Conservation (phyloP, 2,888 invertebrate genomes). For the Omphaloscelis lunosa region DNA sequence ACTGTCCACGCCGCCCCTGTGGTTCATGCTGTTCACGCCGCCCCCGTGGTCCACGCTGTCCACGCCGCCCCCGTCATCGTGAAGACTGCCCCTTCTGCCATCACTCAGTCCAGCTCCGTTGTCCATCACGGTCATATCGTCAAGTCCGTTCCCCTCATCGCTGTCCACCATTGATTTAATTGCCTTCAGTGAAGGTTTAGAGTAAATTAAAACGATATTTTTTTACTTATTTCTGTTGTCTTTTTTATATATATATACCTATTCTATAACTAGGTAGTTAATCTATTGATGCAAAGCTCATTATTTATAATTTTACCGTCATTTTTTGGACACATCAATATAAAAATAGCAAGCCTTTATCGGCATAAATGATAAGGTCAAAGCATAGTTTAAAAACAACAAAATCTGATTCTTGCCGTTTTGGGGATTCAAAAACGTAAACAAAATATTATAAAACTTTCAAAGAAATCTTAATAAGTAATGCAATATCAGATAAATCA, state of each 20-base stretch:
- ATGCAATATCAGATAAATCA: slow-evolving; percentile 2
- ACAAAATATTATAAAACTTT: slow-evolving; percentile 6
- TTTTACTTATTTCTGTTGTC: slow-evolving; percentile 37
- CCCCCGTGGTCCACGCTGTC: slow-evolving; percentile 69
- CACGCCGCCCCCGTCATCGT: slow-evolving; percentile 81
- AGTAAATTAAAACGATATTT: slow-evolving; percentile 55
- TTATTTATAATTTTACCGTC: neutral
- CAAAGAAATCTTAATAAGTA: neutral
- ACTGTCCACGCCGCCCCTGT: slow-evolving; percentile 76
- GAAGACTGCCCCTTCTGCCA: slow-evolving; percentile 83
- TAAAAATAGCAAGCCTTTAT: neutral
- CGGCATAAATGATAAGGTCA: neutral
- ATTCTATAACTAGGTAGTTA: neutral
- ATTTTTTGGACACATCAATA: neutral
- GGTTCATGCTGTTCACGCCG: slow-evolving; percentile 77
- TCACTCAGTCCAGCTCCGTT: slow-evolving; percentile 85
- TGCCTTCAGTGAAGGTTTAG: slow-evolving; percentile 53
- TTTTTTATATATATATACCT: slow-evolving; percentile 14
- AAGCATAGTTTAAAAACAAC: neutral
- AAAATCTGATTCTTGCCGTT: neutral
- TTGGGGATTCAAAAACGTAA: neutral
- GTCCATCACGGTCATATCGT: slow-evolving; percentile 83
- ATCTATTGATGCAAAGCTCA: neutral
- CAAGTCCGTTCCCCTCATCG: slow-evolving; percentile 79
- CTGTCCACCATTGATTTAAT: slow-evolving; percentile 78